Evolutionary conservation across 2,797 vertebrate genomes (phyloP), one percentile per base, ranked within the genome.

Genomic region (Spondyliosoma cantharus): DNA sequence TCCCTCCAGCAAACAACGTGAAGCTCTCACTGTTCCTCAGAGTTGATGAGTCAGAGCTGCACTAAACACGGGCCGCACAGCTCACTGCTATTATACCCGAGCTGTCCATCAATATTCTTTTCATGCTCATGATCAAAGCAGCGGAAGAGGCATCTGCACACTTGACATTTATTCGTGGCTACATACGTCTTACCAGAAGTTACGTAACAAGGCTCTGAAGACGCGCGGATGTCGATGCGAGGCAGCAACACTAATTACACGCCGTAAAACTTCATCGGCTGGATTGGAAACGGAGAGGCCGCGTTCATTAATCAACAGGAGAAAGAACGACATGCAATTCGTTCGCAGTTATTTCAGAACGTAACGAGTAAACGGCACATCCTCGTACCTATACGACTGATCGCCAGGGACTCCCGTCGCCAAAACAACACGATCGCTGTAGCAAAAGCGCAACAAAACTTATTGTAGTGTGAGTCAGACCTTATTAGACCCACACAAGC

Each of bases 31-130:
- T 81, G 81, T 76, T 91, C 37, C 69, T 77, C 46, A 5, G 80
- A 91, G 87, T 85, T 58, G 53, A 86, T 93, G 90, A 91, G 85
- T 91, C 92, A 90, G 83, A 86, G 86, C 63, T 57, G 74, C 56
- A 52, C 85, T 49, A 19, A 78, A 79, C 71, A 78, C 12, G 71
- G 77, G 68, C 80, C 65, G 77, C 69, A 50, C 61, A 0, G 74
- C 71, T 71, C 52, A 3, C 70, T 50, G 71, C 74, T 64, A 81
- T 86, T 81, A 77, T 53, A 72, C 65, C 73, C 62, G 13, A 63
- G 71, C 80, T 82, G 86, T 74, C 86, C 74, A 65, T 91, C 86
- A 90, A 74, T 87, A 87, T 76, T 82, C 75, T 80, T 86, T 82
- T 85, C 80, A 82, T 76, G 76, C 74, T 78, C 46, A 2, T 49